A percentile compares a stretch with the other conserved stretches of the same genome.
Conservation (phyloP, 1,140 invertebrate genomes). For the Zeugodacus cucurbitae region DNA sequence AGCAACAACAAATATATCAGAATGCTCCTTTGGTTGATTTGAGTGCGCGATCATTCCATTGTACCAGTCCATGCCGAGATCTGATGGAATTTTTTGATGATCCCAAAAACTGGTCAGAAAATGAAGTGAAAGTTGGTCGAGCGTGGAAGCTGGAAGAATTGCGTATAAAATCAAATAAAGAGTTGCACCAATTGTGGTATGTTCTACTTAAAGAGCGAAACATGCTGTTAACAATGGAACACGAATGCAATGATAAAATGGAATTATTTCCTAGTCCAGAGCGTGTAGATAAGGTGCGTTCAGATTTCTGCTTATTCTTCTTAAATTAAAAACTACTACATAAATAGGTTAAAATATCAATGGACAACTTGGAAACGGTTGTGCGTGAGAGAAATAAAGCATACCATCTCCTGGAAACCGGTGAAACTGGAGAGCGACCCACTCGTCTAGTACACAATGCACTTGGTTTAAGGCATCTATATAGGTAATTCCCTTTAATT, state of each 20-base stretch:
- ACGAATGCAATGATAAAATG: slow-evolving; percentile 76
- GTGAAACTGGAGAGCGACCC: slow-evolving; percentile 82
- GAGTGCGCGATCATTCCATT: slow-evolving; percentile 47
- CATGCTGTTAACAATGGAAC: slow-evolving; percentile 97
- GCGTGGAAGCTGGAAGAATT: slow-evolving; percentile 93
- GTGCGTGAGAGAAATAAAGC: slow-evolving; percentile 93
- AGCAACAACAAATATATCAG: neutral
- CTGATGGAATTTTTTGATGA: slow-evolving; percentile 95
- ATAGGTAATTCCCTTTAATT: slow-evolving; percentile 54
- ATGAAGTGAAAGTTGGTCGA: slow-evolving; percentile 84
- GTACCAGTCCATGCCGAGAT: slow-evolving; percentile 55
- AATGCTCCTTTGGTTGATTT: neutral
- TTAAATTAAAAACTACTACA: neutral
- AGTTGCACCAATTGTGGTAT: slow-evolving; percentile 98
- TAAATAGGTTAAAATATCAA: slow-evolving; percentile 82
- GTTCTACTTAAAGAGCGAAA: slow-evolving; percentile 96
- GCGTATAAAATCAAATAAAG: slow-evolving; percentile 93
- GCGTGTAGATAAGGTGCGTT: slow-evolving; percentile 89
- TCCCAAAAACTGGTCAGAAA: slow-evolving; percentile 85
- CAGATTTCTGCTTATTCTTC: neutral
- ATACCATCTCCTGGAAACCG: slow-evolving; percentile 91
- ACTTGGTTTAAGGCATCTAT: slow-evolving; percentile 71
- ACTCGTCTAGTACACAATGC: slow-evolving; percentile 70
- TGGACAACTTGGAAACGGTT: slow-evolving; percentile 93
- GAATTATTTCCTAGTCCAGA: slow-evolving; percentile 94